Percentiles rank a stretch among this genome's conserved stretches.
These are phyloP conservation scores for Carposina sasakii DNA, from an alignment of 1,140 invertebrate genomes.

Conservation along the genomic window DNA sequence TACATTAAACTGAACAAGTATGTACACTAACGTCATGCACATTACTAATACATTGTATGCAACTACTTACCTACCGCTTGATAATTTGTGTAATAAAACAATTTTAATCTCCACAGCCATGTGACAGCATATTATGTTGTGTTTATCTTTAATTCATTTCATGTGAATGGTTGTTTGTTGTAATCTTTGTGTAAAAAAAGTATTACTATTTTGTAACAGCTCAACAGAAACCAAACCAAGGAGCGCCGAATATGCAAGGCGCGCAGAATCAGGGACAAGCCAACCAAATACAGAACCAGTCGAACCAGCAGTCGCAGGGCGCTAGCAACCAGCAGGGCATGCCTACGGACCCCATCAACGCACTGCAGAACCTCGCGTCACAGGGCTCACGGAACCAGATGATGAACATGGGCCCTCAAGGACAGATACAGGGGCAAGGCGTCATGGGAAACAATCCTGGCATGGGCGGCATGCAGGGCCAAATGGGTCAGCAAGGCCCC, in stretches of 20 bases:
- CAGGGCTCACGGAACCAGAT: conserved; percentile 73
- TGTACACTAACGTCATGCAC: too few relatives aligned
- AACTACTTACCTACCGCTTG: too few relatives aligned
- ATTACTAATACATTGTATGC: too few relatives aligned
- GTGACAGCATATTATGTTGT: too few relatives aligned
- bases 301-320: conserved; percentile 38
- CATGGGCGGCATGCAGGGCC: conserved; percentile 58
- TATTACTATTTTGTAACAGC: too few relatives aligned
- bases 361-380: conserved; percentile 87
- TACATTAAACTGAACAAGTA: too few relatives aligned
- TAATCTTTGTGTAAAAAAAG: too few relatives aligned
- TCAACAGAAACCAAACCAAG: conserved; percentile 67
- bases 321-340: conserved; percentile 68
- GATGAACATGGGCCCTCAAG: conserved; percentile 73
- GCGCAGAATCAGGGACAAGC: conserved; percentile 42
- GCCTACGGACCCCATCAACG: conserved; percentile 87
- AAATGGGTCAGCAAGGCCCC: conserved; percentile 53
- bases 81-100: too few relatives aligned
- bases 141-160: too few relatives aligned
- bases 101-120: too few relatives aligned
- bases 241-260: conserved; percentile 65
- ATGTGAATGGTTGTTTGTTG: too few relatives aligned
- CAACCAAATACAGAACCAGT: conserved; percentile 44
- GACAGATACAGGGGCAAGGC: conserved; percentile 75
- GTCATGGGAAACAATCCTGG: conserved; percentile 68